Percentiles rank a stretch among this genome's conserved stretches.
These are phyloP conservation scores for Samia ricini DNA, from an alignment of 1,140 invertebrate species.

Conservation along the genomic window DNA sequence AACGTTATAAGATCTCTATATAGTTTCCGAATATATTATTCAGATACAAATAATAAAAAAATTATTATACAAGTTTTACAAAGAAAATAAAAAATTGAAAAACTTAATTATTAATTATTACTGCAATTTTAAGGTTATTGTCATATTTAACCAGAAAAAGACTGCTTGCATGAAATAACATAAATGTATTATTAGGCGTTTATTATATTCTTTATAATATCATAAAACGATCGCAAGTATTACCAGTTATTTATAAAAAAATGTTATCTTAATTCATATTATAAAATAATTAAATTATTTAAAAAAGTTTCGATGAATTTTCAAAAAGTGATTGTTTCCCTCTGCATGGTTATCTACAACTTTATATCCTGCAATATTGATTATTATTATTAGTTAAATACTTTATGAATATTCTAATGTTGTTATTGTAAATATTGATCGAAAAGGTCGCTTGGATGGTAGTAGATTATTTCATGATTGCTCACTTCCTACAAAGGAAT, in stretches of 20 bases:
- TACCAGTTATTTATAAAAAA: too few species aligned
- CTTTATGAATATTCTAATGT: background rate
- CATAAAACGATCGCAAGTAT: too few species aligned
- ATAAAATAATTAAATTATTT: too few species aligned
- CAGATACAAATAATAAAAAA: background rate
- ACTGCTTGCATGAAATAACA: conserved; percentile 34
- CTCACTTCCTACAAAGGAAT: conserved; percentile 74
- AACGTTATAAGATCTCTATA: background rate
- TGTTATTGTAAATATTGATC: conserved; percentile 66
- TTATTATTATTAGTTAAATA: background rate
- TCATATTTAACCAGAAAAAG: conserved; percentile 29
- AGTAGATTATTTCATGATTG: conserved; percentile 65
- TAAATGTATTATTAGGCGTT: background rate
- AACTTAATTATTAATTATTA: background rate
- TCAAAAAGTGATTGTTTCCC: too few species aligned
- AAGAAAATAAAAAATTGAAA: background rate
- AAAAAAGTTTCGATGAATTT: too few species aligned
- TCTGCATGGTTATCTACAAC: too few species aligned
- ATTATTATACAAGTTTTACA: background rate
- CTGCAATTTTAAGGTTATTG: conserved; percentile 8
- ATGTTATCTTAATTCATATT: too few species aligned
- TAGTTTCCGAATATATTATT: background rate
- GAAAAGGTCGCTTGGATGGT: conserved; percentile 62
- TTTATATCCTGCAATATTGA: background rate
- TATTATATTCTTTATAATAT: too few species aligned